phyloP scores from a whole-genome alignment of 2,113 vertebrate genomes.

The Micronisus gabar region DNA sequence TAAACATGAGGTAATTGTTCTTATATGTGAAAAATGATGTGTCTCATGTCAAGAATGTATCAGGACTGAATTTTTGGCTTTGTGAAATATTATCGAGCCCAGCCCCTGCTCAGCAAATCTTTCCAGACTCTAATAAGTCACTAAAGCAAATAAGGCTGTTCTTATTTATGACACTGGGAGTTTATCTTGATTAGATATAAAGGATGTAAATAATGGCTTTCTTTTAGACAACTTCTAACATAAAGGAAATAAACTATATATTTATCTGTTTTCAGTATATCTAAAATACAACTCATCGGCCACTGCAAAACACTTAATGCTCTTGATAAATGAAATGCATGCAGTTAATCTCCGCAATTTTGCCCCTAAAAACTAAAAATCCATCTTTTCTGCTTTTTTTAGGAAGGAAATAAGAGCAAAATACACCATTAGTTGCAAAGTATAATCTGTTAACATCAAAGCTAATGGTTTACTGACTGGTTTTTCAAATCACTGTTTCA shows the following conservation, averaged over 20 bases:
- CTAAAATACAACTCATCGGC: constrained; percentile 54
- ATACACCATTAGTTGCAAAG: background rate
- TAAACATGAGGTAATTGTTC: constrained; percentile 71
- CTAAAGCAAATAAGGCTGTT: constrained; percentile 53
- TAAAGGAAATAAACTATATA: constrained; percentile 56
- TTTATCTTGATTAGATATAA: constrained; percentile 70
- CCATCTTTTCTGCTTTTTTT: constrained; percentile 4
- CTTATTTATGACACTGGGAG: constrained; percentile 67
- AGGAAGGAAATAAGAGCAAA: constrained; percentile 15
- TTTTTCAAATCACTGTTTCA: background rate
- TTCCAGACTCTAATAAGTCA: constrained; percentile 61
- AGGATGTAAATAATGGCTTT: constrained; percentile 54
- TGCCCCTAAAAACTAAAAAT: constrained; percentile 17
- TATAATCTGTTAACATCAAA: constrained; percentile 33
- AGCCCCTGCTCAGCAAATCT: constrained; percentile 55
- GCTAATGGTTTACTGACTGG: background rate
- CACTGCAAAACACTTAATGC: constrained; percentile 50
- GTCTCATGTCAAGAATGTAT: constrained; percentile 70
- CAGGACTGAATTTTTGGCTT: constrained; percentile 60
- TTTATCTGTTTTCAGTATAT: constrained; percentile 54
- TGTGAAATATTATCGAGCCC: constrained; percentile 56
- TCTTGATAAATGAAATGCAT: constrained; percentile 49
- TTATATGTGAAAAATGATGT: constrained; percentile 67
- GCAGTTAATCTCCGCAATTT: constrained; percentile 27
- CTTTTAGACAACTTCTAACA: constrained; percentile 43